Base-by-base conservation (phyloP, 2,797 vertebrate genomes). In the Typhlichthys subterraneus region DNA sequence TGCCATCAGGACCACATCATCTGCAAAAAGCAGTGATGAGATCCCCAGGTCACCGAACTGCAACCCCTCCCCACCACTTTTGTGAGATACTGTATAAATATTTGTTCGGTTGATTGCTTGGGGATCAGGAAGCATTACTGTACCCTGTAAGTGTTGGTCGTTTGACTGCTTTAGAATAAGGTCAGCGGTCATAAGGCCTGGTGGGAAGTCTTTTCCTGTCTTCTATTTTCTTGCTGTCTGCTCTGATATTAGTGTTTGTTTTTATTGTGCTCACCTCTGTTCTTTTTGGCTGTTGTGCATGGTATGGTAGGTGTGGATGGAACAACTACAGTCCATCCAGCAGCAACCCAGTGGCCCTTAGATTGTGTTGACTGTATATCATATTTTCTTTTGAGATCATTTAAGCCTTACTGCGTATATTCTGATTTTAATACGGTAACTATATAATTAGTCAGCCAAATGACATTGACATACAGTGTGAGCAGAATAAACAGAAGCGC, bases 91-190 rank as follows among this genome's bases (percentile, higher is more conserved):
- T 31, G 15, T 53, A 73, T 65, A 65, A 57, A 65, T 56, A 72
- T 70, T 73, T 64, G 51, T 49, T 59, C 73, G 74, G 65, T 55
- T 10, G 59, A 17, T 0, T 2, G 52, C 61, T 70, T 70, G 45
- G 63, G 48, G 69, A 76, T 80, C 75, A 38, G 63, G 67, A 71
- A 73, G 77, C 83, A 81, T 79, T 85, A 83, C 23, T 29, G 23
- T 29, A 86, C 79, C 77, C 61, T 65, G 82, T 70, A 63, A 68
- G 67, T 64, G 70, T 76, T 67, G 61, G 62, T 61, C 23, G 53
- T n/a, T 23, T 23, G 46, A 45, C 60, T 33, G 14, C 1, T 5
- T 14, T 0, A 19, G 68, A 45, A 63, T 51, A 9, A 38, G 80
- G 70, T 77, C 72, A 76, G 29, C 63, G 77, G 77, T 19, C 59